A percentile compares a stretch with the other conserved stretches of the same genome.
These are phyloP conservation scores for Camelus dromedarius DNA, from an alignment of 2,113 vertebrate genomes.

Conservation along the genomic window DNA sequence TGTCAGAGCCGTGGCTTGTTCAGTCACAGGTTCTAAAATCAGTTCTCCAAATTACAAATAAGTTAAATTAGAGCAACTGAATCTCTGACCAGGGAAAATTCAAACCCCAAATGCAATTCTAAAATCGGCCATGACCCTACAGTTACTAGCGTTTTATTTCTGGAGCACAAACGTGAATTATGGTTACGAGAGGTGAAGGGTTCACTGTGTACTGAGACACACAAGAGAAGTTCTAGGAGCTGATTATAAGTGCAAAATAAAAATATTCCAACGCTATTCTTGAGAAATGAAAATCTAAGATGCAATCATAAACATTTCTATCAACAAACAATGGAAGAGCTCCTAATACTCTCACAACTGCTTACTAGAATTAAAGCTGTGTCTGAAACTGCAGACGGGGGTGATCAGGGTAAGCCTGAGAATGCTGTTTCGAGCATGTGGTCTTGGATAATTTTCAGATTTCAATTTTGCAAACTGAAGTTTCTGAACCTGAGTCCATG, in stretches of 20 bases:
- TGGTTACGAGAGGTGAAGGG: too few species aligned
- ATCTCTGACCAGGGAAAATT: not conserved
- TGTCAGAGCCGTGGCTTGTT: not conserved
- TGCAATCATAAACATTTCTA: not conserved
- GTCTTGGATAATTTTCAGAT: not conserved
- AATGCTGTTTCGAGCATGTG: too few species aligned
- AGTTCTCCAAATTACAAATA: not conserved
- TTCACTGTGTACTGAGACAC: not conserved
- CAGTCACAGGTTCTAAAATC: not conserved
- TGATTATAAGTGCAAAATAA: not conserved
- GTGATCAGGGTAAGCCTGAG: not conserved
- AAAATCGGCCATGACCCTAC: not conserved
- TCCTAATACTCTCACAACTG: not conserved
- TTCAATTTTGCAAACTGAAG: not conserved
- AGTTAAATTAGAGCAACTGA: not conserved
- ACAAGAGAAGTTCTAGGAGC: not conserved
- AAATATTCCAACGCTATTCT: not conserved
- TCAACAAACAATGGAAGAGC: not conserved
- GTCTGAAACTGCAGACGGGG: not conserved
- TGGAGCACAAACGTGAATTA: not conserved
- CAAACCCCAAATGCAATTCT: not conserved
- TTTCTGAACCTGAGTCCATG: not conserved
- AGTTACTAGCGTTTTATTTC: not conserved
- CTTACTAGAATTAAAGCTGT: not conserved
- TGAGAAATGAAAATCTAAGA: not conserved